A percentile compares a stretch with the other conserved stretches of the same genome.
Evolutionary conservation across 2,888 invertebrate species (phyloP).

Genomic region (Campoletis raptor): DNA sequence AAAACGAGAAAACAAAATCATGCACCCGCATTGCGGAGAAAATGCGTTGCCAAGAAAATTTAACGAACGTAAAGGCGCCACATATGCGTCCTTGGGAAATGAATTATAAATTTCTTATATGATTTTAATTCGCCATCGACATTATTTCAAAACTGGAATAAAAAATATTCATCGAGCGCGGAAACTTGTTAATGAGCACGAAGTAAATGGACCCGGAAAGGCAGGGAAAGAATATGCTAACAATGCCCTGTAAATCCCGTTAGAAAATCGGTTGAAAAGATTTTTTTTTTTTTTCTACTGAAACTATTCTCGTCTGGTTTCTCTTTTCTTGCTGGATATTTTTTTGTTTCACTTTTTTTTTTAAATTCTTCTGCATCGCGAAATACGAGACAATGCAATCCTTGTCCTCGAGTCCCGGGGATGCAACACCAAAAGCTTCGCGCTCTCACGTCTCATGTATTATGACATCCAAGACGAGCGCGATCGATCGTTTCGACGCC

Average conservation of each 20-base stretch:
- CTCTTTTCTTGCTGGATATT: not conserved
- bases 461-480: constrained; percentile 52
- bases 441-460: constrained; percentile 40
- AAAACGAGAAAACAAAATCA: constrained; percentile 19
- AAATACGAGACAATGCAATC: constrained; percentile 38
- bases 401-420: constrained; percentile 25
- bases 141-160: not conserved
- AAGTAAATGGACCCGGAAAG: not conserved
- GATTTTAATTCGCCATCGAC: not conserved
- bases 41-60: constrained; percentile 62
- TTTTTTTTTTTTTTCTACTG: not conserved
- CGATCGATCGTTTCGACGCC: constrained; percentile 61
- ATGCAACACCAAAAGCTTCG: constrained; percentile 37
- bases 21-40: constrained; percentile 60
- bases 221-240: not conserved
- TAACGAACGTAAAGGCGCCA: constrained; percentile 34
- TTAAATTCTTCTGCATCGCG: not conserved
- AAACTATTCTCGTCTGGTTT: not conserved
- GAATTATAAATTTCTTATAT: constrained; percentile 33
- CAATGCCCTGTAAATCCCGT: not conserved
- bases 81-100: constrained; percentile 35
- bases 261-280: not conserved
- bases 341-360: not conserved
- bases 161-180: not conserved
- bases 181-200: not conserved